A percentile compares a stretch with the other conserved stretches of the same genome.
These are phyloP conservation scores for Carapus acus DNA, from an alignment of 2,797 vertebrate genomes.

Conservation along the genomic window DNA sequence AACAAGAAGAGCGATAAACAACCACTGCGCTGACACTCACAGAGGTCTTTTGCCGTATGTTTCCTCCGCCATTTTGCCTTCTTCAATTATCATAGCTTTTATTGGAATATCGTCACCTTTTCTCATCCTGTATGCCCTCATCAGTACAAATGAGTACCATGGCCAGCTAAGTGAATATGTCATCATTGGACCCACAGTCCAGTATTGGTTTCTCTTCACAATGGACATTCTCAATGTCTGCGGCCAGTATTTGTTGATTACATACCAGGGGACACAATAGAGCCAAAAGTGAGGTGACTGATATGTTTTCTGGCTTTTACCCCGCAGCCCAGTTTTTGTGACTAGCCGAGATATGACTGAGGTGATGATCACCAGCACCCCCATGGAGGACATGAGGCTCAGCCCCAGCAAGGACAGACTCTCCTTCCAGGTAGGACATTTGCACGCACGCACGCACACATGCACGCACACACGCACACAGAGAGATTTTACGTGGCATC, in stretches of 20 bases:
- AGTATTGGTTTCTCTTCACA: too few relatives aligned
- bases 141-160: too few relatives aligned
- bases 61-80: too few relatives aligned
- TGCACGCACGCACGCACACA: neutral
- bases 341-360: constrained; percentile 91
- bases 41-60: too few relatives aligned
- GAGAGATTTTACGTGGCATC: neutral
- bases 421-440: constrained; percentile 83
- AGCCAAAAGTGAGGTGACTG: neutral
- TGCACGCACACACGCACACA: constrained; percentile 1
- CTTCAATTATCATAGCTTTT: too few relatives aligned
- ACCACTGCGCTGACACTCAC: neutral
- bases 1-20: constrained; percentile 9
- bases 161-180: too few relatives aligned
- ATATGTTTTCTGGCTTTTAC: constrained; percentile 27
- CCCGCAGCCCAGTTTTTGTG: constrained; percentile 84
- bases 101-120: neutral
- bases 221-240: too few relatives aligned
- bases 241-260: too few relatives aligned
- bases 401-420: constrained; percentile 90
- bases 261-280: too few relatives aligned
- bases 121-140: neutral
- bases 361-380: constrained; percentile 90
- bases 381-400: constrained; percentile 93
- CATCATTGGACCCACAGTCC: too few relatives aligned